Evolutionary conservation across 2,888 invertebrate species (phyloP).

Genomic region (Eristalis pertinax): DNA sequence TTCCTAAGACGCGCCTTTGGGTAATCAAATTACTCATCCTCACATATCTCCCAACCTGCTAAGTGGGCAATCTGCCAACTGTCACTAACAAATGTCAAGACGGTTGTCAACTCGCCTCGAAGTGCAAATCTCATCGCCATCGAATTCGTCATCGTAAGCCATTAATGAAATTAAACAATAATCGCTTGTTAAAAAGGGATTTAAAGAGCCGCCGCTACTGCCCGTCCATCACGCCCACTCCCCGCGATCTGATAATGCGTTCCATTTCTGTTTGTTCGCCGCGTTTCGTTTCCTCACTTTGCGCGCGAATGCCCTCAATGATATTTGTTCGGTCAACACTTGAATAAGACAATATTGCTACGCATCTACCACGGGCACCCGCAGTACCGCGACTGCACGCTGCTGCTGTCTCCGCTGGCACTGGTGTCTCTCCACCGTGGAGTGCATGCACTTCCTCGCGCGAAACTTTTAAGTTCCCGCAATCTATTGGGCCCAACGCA

Average conservation of each 20-base stretch:
- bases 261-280: slow-evolving; percentile 57
- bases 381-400: slow-evolving; percentile 18
- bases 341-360: slow-evolving; percentile 48
- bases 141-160: slow-evolving; percentile 24
- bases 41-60: no score
- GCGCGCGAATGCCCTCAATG: slow-evolving; percentile 66
- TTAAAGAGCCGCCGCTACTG: slow-evolving; percentile 52
- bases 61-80: background rate
- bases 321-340: slow-evolving; percentile 70
- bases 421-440: background rate
- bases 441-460: slow-evolving; percentile 44
- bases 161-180: slow-evolving; percentile 66
- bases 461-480: slow-evolving; percentile 69
- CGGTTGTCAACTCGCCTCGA: background rate
- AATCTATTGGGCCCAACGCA: slow-evolving; percentile 32
- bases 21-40: no score
- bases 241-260: slow-evolving; percentile 18
- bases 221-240: background rate
- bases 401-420: background rate
- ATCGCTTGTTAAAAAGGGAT: slow-evolving; percentile 69
- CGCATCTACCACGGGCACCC: slow-evolving; percentile 1
- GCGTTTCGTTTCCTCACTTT: slow-evolving; percentile 64
- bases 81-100: background rate
- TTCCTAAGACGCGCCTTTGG: no score
- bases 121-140: background rate